Percentiles rank a stretch among this genome's conserved stretches.
Evolutionary conservation across 2,113 vertebrate genomes (phyloP).

Genomic region (Mustelus asterias): DNA sequence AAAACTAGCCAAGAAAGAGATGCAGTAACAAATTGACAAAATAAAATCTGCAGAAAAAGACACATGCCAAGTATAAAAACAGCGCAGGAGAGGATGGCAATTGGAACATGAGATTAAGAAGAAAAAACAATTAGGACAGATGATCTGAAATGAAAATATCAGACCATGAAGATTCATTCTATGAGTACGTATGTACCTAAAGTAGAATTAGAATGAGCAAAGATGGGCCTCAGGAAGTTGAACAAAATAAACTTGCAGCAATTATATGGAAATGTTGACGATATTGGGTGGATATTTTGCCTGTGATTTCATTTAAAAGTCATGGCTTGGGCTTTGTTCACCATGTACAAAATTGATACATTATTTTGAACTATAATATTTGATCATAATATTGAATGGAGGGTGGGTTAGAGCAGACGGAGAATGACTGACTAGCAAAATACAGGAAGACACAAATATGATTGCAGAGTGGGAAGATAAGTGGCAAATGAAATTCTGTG

Average conservation of each 20-base stretch:
- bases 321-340: not conserved
- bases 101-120: not conserved
- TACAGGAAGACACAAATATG: too few species aligned
- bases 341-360: not conserved
- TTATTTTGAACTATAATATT: not conserved
- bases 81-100: too few species aligned
- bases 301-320: not conserved
- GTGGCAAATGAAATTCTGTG: too few species aligned
- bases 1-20: too few species aligned
- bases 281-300: not conserved
- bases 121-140: not conserved
- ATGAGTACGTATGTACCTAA: too few species aligned
- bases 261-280: not conserved
- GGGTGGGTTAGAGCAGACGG: too few species aligned
- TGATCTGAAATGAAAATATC: not conserved
- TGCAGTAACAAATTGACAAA: not conserved
- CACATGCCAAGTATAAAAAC: too few species aligned
- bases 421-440: too few species aligned
- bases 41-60: not conserved
- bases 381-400: not conserved
- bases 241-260: not conserved
- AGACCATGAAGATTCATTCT: not conserved
- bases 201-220: too few species aligned
- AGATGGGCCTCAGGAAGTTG: too few species aligned
- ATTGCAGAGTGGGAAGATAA: too few species aligned